Conservation (phyloP, 1,140 invertebrate genomes). For the Drosophila pseudoananassae region DNA sequence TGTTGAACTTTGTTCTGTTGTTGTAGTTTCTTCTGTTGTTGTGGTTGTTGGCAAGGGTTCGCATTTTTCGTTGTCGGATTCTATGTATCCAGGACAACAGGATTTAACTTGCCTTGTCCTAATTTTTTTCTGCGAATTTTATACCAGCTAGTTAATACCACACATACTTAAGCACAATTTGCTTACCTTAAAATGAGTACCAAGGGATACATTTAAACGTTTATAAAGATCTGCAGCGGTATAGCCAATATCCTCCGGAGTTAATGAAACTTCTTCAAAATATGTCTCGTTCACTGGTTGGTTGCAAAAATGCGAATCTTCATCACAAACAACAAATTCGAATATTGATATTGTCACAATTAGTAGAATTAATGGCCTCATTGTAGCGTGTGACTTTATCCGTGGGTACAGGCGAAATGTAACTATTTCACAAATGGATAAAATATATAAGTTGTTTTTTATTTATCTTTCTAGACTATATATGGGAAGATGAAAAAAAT, state of each 20-base stretch:
- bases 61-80: constrained; percentile 4
- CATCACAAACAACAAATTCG: neutral
- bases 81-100: constrained; percentile 45
- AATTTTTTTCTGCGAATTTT: neutral
- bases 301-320: constrained; percentile 16
- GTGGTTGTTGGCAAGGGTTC: neutral
- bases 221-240: neutral
- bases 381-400: neutral
- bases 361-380: constrained; percentile 3
- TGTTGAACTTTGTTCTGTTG: neutral
- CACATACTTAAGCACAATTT: neutral
- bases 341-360: neutral
- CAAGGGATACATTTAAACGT: neutral
- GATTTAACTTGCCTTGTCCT: neutral
- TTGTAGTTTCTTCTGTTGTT: neutral
- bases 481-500: no score
- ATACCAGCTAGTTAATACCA: neutral
- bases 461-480: no score
- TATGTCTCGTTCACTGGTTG: neutral
- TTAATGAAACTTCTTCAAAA: neutral
- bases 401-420: no score
- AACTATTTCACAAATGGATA: no score
- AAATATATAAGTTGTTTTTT: no score
- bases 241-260: neutral
- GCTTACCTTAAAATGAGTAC: neutral